Conservation (phyloP, 2,888 invertebrate species). For the Scaeva pyrastri region DNA sequence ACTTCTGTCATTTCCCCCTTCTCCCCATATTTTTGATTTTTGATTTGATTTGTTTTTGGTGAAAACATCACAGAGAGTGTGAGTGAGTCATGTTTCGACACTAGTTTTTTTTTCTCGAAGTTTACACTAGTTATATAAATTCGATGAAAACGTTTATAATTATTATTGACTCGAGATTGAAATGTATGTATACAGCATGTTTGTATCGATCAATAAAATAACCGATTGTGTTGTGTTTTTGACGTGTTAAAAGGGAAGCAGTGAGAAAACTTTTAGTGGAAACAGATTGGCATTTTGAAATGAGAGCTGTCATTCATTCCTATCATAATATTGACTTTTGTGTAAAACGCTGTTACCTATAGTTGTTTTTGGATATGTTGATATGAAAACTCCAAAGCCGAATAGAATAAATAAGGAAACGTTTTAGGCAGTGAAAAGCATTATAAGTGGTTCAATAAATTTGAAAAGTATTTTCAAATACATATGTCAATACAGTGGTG, state of each 20-base stretch:
- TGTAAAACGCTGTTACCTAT: background rate
- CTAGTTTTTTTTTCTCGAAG: conserved; percentile 7
- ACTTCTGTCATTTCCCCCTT: background rate
- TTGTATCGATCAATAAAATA: background rate
- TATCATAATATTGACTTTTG: conserved; percentile 7
- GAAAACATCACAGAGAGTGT: background rate
- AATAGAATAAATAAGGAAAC: too few relatives aligned
- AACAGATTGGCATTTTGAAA: conserved; percentile 6
- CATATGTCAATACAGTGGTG: too few relatives aligned
- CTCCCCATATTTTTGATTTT: background rate
- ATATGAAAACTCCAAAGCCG: too few relatives aligned
- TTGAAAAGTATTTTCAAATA: too few relatives aligned
- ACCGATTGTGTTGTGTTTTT: background rate
- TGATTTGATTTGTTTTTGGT: background rate
- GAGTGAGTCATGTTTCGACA: conserved; percentile 15
- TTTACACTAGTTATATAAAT: conserved; percentile 17
- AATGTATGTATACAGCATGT: background rate
- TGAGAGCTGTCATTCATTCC: conserved; percentile 28
- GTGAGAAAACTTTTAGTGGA: conserved; percentile 2
- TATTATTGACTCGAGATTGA: conserved; percentile 5
- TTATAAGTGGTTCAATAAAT: too few relatives aligned
- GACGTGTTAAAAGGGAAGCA: background rate
- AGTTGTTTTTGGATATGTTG: background rate
- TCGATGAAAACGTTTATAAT: conserved; percentile 15
- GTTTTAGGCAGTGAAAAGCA: too few relatives aligned